Percentiles rank a stretch among this genome's conserved stretches.
Evolutionary conservation across 1,140 invertebrate species (phyloP).

Genomic region (Drosophila cardini): DNA sequence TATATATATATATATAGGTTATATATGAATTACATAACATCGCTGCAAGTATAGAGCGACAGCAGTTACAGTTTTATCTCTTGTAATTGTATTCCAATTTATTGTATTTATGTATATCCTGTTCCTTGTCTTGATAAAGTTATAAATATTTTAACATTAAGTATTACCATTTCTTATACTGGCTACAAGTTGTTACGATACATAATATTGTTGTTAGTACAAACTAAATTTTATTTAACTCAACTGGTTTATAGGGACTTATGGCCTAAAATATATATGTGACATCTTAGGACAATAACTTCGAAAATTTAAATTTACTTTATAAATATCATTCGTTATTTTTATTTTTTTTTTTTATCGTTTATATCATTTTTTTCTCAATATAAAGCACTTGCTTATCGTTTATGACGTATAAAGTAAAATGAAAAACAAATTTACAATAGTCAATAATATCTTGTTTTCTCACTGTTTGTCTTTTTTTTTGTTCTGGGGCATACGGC

Average conservation of each 20-base stretch:
- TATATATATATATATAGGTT: constrained; percentile 65
- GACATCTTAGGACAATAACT: constrained; percentile 70
- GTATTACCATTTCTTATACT: constrained; percentile 53
- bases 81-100: background rate
- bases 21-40: constrained; percentile 71
- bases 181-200: constrained; percentile 47
- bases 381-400: constrained; percentile 80
- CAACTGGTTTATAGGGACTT: constrained; percentile 64
- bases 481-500: constrained; percentile 32
- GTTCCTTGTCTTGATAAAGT: constrained; percentile 43
- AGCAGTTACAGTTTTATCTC: constrained; percentile 54
- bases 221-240: constrained; percentile 69
- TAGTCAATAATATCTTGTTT: constrained; percentile 41
- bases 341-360: background rate
- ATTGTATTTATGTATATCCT: constrained; percentile 37
- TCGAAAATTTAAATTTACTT: constrained; percentile 39
- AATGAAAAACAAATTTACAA: constrained; percentile 70
- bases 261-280: constrained; percentile 74
- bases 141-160: constrained; percentile 52
- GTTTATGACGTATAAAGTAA: constrained; percentile 54
- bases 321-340: constrained; percentile 2
- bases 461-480: constrained; percentile 4
- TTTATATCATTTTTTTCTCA: constrained; percentile 43
- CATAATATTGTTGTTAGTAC: constrained; percentile 32
- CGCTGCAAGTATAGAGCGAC: constrained; percentile 77